phyloP scores from a whole-genome alignment of 2,888 invertebrate genomes.

The Empis stercorea region DNA sequence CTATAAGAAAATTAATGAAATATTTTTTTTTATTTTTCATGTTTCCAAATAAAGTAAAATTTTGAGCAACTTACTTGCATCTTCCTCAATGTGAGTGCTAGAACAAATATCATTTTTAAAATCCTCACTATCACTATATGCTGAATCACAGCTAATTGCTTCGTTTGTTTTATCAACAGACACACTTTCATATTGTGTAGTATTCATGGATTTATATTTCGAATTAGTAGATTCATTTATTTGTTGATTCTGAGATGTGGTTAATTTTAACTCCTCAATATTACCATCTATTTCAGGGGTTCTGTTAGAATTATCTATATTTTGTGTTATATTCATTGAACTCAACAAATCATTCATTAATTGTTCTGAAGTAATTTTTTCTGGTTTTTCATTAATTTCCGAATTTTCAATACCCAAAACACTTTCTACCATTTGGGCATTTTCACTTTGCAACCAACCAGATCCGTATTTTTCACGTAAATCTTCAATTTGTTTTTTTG shows the following conservation, averaged over 20 bases:
- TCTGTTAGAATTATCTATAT: background rate
- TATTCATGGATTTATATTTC: no score
- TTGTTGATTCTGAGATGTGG: background rate
- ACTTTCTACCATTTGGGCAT: slow-evolving; percentile 40
- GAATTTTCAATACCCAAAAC: slow-evolving; percentile 35
- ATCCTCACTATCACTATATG: background rate
- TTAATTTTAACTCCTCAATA: background rate
- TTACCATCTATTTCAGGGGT: background rate
- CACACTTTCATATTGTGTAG: background rate
- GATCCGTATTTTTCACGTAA: slow-evolving; percentile 45
- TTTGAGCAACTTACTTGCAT: slow-evolving; percentile 12
- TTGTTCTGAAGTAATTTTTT: slow-evolving; percentile 19
- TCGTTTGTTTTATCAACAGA: background rate
- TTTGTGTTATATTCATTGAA: slow-evolving; percentile 14
- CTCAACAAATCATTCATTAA: slow-evolving; percentile 25
- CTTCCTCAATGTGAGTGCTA: slow-evolving; percentile 11
- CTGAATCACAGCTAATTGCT: background rate
- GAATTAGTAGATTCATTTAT: no score
- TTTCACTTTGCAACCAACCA: slow-evolving; percentile 45
- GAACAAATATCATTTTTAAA: background rate
- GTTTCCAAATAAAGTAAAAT: background rate
- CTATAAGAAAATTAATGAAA: slow-evolving; percentile 11
- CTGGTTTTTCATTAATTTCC: background rate
- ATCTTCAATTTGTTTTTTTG: slow-evolving; percentile 45
- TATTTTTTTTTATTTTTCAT: no score